Conservation (phyloP, 1,140 invertebrate genomes). For the Hyphantria cunea region DNA sequence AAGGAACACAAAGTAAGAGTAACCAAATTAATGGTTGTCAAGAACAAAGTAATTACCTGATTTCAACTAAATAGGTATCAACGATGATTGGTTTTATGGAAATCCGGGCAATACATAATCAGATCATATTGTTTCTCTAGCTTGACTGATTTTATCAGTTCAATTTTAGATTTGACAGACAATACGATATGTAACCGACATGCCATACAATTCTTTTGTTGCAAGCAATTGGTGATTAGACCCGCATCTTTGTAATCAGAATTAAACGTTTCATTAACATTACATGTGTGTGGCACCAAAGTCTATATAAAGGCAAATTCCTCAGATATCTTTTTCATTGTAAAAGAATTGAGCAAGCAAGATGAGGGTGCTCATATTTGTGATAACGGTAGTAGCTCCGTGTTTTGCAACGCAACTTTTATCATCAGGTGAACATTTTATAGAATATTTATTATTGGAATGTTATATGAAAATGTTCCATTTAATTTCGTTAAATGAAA, state of each 20-base stretch:
- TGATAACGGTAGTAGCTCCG: constrained; percentile 42
- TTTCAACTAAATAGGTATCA: too few species aligned
- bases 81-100: too few species aligned
- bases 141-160: too few species aligned
- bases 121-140: too few species aligned
- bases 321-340: constrained; percentile 42
- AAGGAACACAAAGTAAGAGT: too few species aligned
- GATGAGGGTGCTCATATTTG: constrained; percentile 53
- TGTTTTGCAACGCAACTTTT: constrained; percentile 43
- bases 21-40: too few species aligned
- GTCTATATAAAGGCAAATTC: constrained; percentile 27
- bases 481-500: too few species aligned
- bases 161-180: too few species aligned
- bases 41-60: too few species aligned
- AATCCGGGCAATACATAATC: too few species aligned
- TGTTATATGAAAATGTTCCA: not conserved
- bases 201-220: too few species aligned
- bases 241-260: constrained; percentile 5
- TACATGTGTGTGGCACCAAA: not conserved
- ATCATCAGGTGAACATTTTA: constrained; percentile 45
- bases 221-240: not conserved
- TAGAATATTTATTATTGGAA: not conserved
- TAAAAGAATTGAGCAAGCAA: constrained; percentile 28
- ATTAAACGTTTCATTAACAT: not conserved
- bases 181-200: too few species aligned